Percentiles rank a stretch among this genome's conserved stretches.
These are phyloP conservation scores for Drosophila basisetae DNA, from an alignment of 2,888 invertebrate species.

Conservation along the genomic window DNA sequence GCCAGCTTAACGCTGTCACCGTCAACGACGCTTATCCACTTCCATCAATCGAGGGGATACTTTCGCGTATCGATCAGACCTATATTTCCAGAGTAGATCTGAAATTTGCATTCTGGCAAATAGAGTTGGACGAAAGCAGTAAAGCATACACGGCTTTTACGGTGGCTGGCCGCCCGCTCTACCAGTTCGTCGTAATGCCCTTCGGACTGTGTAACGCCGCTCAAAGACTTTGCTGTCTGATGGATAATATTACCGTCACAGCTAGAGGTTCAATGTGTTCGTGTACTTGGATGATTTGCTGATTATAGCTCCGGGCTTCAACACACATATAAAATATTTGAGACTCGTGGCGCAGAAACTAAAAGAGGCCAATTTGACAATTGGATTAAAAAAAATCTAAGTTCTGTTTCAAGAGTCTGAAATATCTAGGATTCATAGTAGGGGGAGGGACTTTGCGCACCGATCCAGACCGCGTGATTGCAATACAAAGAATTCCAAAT, in stretches of 20 bases:
- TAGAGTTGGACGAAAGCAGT: constrained; percentile 3
- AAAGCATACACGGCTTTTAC: constrained; percentile 16
- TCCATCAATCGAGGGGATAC: too few species aligned
- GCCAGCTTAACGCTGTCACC: too few species aligned
- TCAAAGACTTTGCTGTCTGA: constrained; percentile 1
- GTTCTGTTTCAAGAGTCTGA: constrained; percentile 4
- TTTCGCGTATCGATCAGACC: too few species aligned
- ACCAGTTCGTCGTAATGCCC: constrained; percentile 4
- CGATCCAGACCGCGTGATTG: not conserved
- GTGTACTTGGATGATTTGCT: too few species aligned
- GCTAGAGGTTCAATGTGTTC: too few species aligned
- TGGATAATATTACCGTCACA: constrained; percentile 8
- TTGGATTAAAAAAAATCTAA: not conserved
- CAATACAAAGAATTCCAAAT: not conserved
- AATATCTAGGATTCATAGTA: constrained; percentile 9
- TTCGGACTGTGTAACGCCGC: constrained; percentile 11
- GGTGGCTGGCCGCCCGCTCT: not conserved
- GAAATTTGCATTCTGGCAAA: constrained; percentile 3
- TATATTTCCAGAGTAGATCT: not conserved
- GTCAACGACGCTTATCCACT: too few species aligned
- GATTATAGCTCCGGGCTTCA: too few species aligned
- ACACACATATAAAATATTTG: too few species aligned
- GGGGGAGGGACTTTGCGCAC: not conserved
- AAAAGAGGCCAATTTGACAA: not conserved
- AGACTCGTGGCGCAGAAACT: too few species aligned